Evolutionary conservation across 37 sponge, comb jelly and placozoan species (phyloP), one percentile per base, ranked within the genome.

Genomic region (Tethya wilhelma): DNA sequence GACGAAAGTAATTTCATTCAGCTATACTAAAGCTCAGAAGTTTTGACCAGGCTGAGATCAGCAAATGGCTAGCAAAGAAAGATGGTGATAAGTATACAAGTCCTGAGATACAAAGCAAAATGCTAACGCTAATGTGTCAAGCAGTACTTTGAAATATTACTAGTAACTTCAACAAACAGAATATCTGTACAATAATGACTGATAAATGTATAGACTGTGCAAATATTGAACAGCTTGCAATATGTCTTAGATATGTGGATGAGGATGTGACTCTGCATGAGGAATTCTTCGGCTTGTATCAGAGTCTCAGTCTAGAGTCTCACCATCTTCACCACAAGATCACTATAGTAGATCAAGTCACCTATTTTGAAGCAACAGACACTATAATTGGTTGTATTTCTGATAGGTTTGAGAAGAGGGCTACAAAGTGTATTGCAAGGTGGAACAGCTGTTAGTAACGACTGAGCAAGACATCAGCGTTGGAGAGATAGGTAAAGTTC

Each of bases 21-120:
- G 69, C 43, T 68, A 9, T 39, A n/a, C n/a, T 68, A 23, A 68
- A 68, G 23, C 43, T 68, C 20, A 36, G 69, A 68, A 34, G 69
- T 40, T 8, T 34, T 68, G 69, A 68, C 9, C 40, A 68, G 63
- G 26, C 53, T 49, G 53, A 49, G 7, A 62, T 62, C 22, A 23
- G 23, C 22, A 26, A 14, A 26, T 62, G 63, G 63, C 28, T 62
- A 26, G 63, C 63, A 26, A 62, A 23, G 63, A 62, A 62, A 23
- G 63, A 26, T 62, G 63, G 63, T 26, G 82, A 81, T 53, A 81
- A 81, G 56, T 81, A 81, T 28, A 81, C 82, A 6, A 81, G 82
- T 56, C 82, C 72, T 5, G 73, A 81, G 64, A 70, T 81, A 58
- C 82, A 81, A 81, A 81, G 71, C 31, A 73, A 81, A 42, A 17